Base-by-base conservation (phyloP, 2,888 invertebrate species). In the Protodeltote pygarga region DNA sequence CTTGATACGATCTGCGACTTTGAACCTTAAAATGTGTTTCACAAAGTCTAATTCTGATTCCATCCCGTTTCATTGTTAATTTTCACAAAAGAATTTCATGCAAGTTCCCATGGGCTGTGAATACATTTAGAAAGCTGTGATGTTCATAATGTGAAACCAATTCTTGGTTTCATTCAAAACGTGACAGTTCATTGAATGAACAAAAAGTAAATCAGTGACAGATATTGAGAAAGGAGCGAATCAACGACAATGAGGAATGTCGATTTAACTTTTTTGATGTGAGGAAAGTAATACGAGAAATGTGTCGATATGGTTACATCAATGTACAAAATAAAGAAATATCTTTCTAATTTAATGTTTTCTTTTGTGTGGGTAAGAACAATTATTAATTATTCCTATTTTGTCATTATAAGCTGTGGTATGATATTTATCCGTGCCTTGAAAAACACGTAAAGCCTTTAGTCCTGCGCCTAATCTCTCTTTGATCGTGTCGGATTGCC, bases 91-190 rank as follows among this genome's bases (percentile, higher is more conserved):
- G 38, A 40, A 53, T 51, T 48, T 39, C 35, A 39, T 48, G 28
- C 25, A 46, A 32, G 54, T 47, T 60, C 59, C 50, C 57, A 31
- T 23, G 61, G 48, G 67, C 13, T 51, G 15, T 46, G 46, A 37
- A 54, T 50, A 49, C 52, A 60, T 55, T 53, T 35, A 37, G 57
- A 62, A 55, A 44, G 46, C 54, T 54, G 50, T 53, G 53, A 58
- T 58, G 50, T 50, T 47, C 23, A 35, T 46, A 53, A 61, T 48
- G 64, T 53, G 48, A 50, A 58, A 54, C 58, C 54, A 58, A 65
- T 65, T 47, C 49, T 47, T 42, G 37, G 9, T 48, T 52, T 25
- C 29, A 24, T 48, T 34, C 33, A 47, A 33, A 38, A n/a, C n/a
- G 45, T 41, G 63, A 35, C 63, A 63, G 48, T 44, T 53, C 53